Evolutionary conservation across 2,113 vertebrate species (phyloP).

Genomic region (Microtus pennsylvanicus): DNA sequence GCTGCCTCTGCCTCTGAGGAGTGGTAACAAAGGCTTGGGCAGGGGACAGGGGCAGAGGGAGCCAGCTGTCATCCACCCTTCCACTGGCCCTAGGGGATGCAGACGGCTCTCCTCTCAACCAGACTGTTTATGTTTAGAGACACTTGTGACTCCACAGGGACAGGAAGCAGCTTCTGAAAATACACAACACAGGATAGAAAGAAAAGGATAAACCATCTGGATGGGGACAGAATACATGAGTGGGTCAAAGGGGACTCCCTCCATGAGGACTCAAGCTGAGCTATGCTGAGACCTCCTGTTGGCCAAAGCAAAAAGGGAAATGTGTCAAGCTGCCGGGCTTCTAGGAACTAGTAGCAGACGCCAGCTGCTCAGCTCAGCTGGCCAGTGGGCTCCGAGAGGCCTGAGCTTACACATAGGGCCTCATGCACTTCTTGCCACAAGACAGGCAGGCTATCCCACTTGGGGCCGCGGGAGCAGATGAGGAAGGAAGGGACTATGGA

Average conservation of each 20-base stretch:
- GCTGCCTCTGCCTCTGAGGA: not conserved
- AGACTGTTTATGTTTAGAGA: not conserved
- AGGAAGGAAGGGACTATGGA: not conserved
- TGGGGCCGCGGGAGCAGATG: too few relatives aligned
- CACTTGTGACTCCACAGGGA: not conserved
- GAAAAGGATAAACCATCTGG: not conserved
- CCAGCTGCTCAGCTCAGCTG: not conserved
- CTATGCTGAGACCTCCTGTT: not conserved
- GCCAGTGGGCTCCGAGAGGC: not conserved
- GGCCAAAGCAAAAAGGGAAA: slow-evolving; percentile 41
- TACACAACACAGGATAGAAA: not conserved
- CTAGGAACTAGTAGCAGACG: not conserved
- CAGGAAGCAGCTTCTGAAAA: slow-evolving; percentile 13
- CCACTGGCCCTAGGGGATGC: not conserved
- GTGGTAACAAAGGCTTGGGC: not conserved
- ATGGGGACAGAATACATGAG: fast-evolving
- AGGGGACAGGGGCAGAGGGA: not conserved
- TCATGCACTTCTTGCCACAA: fast-evolving
- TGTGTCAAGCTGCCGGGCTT: not conserved
- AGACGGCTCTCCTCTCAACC: not conserved
- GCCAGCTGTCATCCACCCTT: not conserved
- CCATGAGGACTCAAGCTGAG: not conserved
- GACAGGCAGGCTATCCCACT: not conserved
- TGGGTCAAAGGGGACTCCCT: not conserved
- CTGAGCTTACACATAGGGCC: not conserved